A percentile compares a stretch with the other conserved stretches of the same genome.
These are phyloP conservation scores for Morone saxatilis DNA, from an alignment of 2,113 vertebrate genomes.

Conservation along the genomic window DNA sequence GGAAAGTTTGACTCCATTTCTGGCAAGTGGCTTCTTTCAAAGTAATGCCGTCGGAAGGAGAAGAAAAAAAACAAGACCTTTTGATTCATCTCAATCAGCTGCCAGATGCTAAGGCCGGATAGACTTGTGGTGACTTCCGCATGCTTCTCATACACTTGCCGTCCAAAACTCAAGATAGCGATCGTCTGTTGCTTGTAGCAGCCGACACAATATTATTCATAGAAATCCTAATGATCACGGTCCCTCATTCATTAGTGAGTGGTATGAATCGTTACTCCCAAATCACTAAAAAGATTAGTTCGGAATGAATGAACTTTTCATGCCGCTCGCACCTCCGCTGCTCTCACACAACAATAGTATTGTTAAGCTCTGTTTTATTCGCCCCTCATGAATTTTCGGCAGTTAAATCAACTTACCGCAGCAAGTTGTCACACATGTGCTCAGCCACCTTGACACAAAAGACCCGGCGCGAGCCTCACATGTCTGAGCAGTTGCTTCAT, in stretches of 20 bases:
- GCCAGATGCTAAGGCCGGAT: slow-evolving; percentile 28
- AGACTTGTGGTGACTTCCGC: slow-evolving; percentile 27
- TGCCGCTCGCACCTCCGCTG: slow-evolving; percentile 16
- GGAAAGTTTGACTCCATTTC: slow-evolving; percentile 59
- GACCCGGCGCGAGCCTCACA: slow-evolving; percentile 25
- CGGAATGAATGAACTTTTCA: slow-evolving; percentile 51
- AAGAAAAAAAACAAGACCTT: not conserved
- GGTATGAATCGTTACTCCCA: slow-evolving; percentile 57
- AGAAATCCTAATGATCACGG: slow-evolving; percentile 51
- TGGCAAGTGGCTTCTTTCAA: slow-evolving; percentile 48
- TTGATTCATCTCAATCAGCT: slow-evolving; percentile 59
- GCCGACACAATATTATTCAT: slow-evolving; percentile 34
- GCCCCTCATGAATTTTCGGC: slow-evolving; percentile 37
- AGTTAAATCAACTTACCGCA: slow-evolving; percentile 43
- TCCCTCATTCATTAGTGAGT: slow-evolving; percentile 53
- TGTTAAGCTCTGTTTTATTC: slow-evolving; percentile 25
- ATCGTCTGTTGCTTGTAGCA: slow-evolving; percentile 35
- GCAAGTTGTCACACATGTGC: slow-evolving; percentile 38
- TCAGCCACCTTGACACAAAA: slow-evolving; percentile 42
- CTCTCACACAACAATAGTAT: slow-evolving; percentile 28
- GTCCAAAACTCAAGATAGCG: slow-evolving; percentile 24
- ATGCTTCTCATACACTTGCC: slow-evolving; percentile 4
- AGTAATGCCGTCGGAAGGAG: not conserved
- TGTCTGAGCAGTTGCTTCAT: slow-evolving; percentile 67
- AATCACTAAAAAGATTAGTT: slow-evolving; percentile 64